These are phyloP conservation scores for Marasmarcha lunaedactyla DNA, from an alignment of 2,888 invertebrate genomes.

Conservation along the genomic window DNA sequence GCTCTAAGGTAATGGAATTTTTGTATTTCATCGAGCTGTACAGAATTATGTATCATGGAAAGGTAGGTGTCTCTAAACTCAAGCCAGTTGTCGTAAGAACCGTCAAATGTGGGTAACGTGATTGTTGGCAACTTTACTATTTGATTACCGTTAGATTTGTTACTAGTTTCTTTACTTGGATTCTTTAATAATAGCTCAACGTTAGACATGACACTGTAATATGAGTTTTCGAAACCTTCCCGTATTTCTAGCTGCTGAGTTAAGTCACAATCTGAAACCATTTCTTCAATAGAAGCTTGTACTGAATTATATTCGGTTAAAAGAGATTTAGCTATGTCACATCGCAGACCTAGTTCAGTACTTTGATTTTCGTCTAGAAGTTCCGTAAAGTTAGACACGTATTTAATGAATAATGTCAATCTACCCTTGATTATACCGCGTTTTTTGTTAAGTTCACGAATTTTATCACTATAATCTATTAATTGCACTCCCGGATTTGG, in stretches of 20 bases:
- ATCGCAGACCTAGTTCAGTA: neutral
- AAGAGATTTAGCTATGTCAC: slow-evolving; percentile 2
- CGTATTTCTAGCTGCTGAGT: slow-evolving; percentile 3
- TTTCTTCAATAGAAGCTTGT: slow-evolving; percentile 2
- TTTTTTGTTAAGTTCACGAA: slow-evolving; percentile 1
- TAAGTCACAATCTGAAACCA: slow-evolving; percentile 1
- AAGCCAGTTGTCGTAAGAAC: slow-evolving; percentile 9
- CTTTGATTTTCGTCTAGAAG: neutral
- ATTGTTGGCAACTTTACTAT: slow-evolving; percentile 6
- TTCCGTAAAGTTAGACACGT: neutral
- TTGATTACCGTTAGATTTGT: slow-evolving; percentile 2
- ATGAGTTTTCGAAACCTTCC: slow-evolving; percentile 4
- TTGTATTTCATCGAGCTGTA: slow-evolving; percentile 7
- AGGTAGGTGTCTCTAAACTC: slow-evolving; percentile 9
- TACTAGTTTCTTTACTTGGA: slow-evolving; percentile 1
- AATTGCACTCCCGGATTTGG: slow-evolving; percentile 1
- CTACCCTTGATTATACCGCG: neutral
- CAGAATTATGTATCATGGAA: slow-evolving; percentile 9
- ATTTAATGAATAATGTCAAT: slow-evolving; percentile 1
- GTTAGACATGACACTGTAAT: neutral
- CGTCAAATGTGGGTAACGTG: slow-evolving; percentile 6
- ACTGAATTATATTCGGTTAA: slow-evolving; percentile 1
- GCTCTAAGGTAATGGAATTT: slow-evolving; percentile 13
- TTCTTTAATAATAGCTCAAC: slow-evolving; percentile 1
- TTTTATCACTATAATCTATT: neutral